Evolutionary conservation across 2,113 vertebrate genomes (phyloP).

Genomic region (Piaya cayana): DNA sequence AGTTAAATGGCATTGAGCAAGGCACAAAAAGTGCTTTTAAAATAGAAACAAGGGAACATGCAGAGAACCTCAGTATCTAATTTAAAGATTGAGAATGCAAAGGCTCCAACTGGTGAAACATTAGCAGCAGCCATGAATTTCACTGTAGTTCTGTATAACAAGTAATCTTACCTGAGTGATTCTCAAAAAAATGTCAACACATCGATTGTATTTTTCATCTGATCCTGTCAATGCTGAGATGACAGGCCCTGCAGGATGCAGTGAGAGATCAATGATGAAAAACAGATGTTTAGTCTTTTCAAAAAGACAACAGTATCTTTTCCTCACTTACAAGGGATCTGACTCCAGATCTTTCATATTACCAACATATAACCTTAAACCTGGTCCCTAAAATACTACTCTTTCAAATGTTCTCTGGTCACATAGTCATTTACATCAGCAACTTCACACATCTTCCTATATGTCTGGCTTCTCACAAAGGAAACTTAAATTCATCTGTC

Average conservation of each 20-base stretch:
- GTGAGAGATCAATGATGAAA: slow-evolving; percentile 70
- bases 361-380: neutral
- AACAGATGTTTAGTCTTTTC: slow-evolving; percentile 51
- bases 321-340: neutral
- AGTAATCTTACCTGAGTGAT: slow-evolving; percentile 75
- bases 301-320: neutral
- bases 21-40: slow-evolving; percentile 70
- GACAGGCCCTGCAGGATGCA: slow-evolving; percentile 76
- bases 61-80: slow-evolving; percentile 63
- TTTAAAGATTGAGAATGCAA: slow-evolving; percentile 67
- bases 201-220: slow-evolving; percentile 75
- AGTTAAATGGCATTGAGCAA: slow-evolving; percentile 64
- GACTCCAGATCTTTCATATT: neutral
- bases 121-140: slow-evolving; percentile 63
- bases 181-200: slow-evolving; percentile 77
- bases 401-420: neutral
- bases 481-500: neutral
- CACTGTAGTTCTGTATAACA: slow-evolving; percentile 72
- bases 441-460: neutral
- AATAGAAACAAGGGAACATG: slow-evolving; percentile 66
- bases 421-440: neutral
- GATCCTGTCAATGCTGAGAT: slow-evolving; percentile 73
- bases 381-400: neutral
- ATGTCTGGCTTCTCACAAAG: neutral
- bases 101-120: slow-evolving; percentile 63